Conservation (phyloP, 2,797 vertebrate species). For the Centropyge bicolor region DNA sequence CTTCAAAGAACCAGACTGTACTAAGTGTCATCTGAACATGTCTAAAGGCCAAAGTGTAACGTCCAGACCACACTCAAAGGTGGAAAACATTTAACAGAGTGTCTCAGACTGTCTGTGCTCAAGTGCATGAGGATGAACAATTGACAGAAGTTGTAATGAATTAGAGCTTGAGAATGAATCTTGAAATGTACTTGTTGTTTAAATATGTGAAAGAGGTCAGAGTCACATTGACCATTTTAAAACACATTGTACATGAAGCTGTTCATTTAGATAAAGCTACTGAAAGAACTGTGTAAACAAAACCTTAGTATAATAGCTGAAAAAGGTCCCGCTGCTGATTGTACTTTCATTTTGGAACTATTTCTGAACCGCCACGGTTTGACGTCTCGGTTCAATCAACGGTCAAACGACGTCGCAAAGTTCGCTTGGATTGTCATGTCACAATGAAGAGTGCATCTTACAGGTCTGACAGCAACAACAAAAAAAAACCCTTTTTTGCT, state of each 20-base stretch:
- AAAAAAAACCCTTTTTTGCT: background rate
- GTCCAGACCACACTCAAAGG: background rate
- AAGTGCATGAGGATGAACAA: background rate
- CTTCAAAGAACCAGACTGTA: background rate
- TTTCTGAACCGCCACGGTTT: background rate
- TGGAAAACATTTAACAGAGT: background rate
- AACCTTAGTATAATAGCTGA: background rate
- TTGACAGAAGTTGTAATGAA: background rate
- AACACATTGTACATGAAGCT: background rate
- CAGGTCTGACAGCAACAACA: background rate
- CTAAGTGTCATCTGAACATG: background rate
- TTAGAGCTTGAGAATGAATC: background rate
- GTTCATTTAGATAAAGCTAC: background rate
- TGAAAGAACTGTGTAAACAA: background rate
- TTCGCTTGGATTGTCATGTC: background rate
- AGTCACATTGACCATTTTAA: background rate
- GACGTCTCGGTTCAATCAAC: background rate
- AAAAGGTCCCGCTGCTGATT: background rate
- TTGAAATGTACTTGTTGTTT: background rate
- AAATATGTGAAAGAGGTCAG: background rate
- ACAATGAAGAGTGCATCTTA: background rate
- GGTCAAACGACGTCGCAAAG: background rate
- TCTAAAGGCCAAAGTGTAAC: background rate
- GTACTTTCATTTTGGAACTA: background rate
- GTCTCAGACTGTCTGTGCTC: background rate